Evolutionary conservation across 2,113 vertebrate species (phyloP).

Genomic region (Serilophus lunatus): DNA sequence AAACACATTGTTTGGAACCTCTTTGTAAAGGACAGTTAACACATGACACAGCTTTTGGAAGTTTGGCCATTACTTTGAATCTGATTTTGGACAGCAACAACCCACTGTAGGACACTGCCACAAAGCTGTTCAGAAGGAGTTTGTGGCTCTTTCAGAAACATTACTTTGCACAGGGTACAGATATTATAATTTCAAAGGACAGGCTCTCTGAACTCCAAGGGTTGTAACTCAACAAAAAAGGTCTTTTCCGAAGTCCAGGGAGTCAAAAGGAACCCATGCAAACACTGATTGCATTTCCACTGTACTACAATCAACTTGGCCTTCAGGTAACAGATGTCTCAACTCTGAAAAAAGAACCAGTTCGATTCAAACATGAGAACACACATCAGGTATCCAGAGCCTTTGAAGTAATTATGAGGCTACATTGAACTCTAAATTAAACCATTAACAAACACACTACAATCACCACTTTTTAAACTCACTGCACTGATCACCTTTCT

Average conservation of each 20-base stretch:
- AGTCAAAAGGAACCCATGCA: neutral
- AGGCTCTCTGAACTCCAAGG: neutral
- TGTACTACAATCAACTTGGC: neutral
- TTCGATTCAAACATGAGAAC: neutral
- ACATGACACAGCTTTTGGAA: neutral
- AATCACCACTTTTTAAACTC: neutral
- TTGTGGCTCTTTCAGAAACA: neutral
- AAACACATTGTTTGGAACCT: neutral
- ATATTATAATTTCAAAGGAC: neutral
- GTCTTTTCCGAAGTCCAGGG: neutral
- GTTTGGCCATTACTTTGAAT: neutral
- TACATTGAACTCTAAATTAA: neutral
- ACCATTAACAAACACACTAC: neutral
- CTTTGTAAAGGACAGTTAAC: neutral
- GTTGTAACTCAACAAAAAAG: neutral
- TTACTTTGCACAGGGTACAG: neutral
- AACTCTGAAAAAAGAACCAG: neutral
- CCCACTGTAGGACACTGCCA: neutral
- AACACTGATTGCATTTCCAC: neutral
- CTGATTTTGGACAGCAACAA: neutral
- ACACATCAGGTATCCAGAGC: neutral
- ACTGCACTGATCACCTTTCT: neutral
- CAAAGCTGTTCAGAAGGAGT: neutral
- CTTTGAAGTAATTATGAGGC: neutral
- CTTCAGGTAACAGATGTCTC: neutral